phyloP scores from a whole-genome alignment of 2,797 vertebrate species.

The Fistularia tabacaria region DNA sequence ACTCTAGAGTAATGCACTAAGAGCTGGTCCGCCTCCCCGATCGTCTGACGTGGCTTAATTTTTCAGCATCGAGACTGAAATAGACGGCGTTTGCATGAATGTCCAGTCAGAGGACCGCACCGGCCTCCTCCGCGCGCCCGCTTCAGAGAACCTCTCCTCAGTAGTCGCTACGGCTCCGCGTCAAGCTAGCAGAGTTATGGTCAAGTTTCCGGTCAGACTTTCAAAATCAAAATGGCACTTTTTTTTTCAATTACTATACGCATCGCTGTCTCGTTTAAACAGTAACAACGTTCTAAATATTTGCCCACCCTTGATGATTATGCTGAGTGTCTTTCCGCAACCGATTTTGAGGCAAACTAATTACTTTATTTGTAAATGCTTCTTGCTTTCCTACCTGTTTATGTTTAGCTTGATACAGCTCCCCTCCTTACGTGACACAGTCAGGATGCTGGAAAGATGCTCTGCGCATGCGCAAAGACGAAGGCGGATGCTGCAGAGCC shows the following conservation, averaged over 20 bases:
- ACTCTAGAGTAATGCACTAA: constrained; percentile 60
- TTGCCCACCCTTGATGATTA: background rate
- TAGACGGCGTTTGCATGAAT: constrained; percentile 33
- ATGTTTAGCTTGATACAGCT: constrained; percentile 22
- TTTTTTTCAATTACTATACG: too few species aligned
- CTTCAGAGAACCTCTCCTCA: constrained; percentile 30
- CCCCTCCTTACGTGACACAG: constrained; percentile 9
- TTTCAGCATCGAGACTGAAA: constrained; percentile 11
- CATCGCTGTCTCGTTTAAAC: too few species aligned
- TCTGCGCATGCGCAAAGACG: constrained; percentile 51
- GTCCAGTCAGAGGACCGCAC: constrained; percentile 40
- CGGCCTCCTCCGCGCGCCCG: constrained; percentile 38
- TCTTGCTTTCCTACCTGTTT: background rate
- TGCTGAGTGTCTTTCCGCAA: too few species aligned
- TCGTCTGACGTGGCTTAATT: background rate
- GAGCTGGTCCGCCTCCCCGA: constrained; percentile 2
- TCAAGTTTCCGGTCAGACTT: constrained; percentile 13
- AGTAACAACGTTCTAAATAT: background rate
- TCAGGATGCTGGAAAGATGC: constrained; percentile 47
- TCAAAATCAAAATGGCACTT: constrained; percentile 30
- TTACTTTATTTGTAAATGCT: too few species aligned
- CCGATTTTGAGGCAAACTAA: too few species aligned
- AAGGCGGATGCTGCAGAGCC: constrained; percentile 46
- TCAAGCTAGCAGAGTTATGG: background rate
- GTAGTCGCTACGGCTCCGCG: constrained; percentile 3